Base-by-base conservation (phyloP, 2,113 vertebrate genomes). In the Sinocyclocheilus maitianheensis region DNA sequence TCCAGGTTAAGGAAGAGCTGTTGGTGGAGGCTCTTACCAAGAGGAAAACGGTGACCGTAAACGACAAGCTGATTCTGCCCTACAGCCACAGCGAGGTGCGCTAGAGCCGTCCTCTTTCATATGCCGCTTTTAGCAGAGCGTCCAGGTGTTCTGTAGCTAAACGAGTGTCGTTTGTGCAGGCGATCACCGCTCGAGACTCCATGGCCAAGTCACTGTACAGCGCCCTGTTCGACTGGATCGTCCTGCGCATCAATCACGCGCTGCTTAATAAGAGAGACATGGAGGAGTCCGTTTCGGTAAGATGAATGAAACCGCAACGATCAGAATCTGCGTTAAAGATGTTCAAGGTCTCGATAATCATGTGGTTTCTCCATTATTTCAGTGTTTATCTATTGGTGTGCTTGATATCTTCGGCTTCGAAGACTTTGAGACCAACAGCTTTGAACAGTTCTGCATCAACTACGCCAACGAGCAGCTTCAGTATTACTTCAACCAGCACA, bases 191-290 rank as follows among this genome's bases (percentile, higher is more conserved):
- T 67, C 96, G 97, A 9, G 98, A 99, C 93, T 99, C 98, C 30
- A 99, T 99, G 98, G 98, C 98, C n/a, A 99, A 99, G 92, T 99
- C 98, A 37, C 90, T 99, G 77, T 99, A 99, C 93, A 98, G 98
- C 14, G 98, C 98, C n/a, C 94, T 99, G 72, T 99, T 99, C 26
- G 98, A 99, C 78, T 99, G 98, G 98, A 99, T 99, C 1, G 98
- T 99, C 77, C 94, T 99, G 51, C 92, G 97, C n/a, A 99, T 99
- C 90, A 99, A 99, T 93, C 98, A 99, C 0, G 97, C 98, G 0
- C 96, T 99, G 53, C 97, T 99, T 18, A 99, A 99, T 91, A 99
- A 98, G 93, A 98, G 95, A 89, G 98, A 99, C 93, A 96, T 99
- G 97, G 97, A 97, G 85, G 98, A 90, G 34, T 83, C 85, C 1